phyloP scores from a whole-genome alignment of 1,140 invertebrate genomes.

The Berghia stephanieae region DNA sequence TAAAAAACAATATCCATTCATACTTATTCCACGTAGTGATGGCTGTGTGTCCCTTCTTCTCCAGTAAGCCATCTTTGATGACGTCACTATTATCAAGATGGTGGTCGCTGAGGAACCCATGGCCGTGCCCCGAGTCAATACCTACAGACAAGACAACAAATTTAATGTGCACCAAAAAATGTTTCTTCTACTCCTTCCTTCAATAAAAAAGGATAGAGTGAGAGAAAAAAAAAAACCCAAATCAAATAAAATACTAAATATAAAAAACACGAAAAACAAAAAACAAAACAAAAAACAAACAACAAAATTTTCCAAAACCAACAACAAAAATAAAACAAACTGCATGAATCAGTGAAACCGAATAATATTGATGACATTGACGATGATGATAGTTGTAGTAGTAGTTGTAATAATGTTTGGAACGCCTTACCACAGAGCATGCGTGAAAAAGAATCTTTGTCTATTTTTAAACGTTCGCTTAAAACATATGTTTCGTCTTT shows the following conservation, averaged over 20 bases:
- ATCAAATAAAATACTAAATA: no score
- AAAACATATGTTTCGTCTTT: no score
- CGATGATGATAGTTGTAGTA: background rate
- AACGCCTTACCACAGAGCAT: no score
- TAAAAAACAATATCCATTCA: background rate
- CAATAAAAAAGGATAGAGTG: no score
- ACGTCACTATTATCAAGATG: slow-evolving; percentile 28
- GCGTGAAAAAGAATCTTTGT: no score
- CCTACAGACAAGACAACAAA: background rate
- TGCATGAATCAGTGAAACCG: background rate
- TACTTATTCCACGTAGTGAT: slow-evolving; percentile 51
- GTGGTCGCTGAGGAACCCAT: background rate
- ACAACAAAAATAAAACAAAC: background rate
- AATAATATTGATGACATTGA: no score
- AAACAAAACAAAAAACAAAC: background rate
- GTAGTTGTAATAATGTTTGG: no score
- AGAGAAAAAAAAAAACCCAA: no score
- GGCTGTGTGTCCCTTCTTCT: slow-evolving; percentile 51
- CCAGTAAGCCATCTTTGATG: slow-evolving; percentile 46
- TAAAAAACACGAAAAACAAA: no score
- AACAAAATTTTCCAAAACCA: background rate
- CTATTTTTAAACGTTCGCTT: no score
- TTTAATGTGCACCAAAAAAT: background rate
- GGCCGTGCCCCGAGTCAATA: slow-evolving; percentile 12
- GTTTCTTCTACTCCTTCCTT: no score